These are phyloP conservation scores for Mungos mungo DNA, from an alignment of 2,113 vertebrate genomes.

Conservation along the genomic window DNA sequence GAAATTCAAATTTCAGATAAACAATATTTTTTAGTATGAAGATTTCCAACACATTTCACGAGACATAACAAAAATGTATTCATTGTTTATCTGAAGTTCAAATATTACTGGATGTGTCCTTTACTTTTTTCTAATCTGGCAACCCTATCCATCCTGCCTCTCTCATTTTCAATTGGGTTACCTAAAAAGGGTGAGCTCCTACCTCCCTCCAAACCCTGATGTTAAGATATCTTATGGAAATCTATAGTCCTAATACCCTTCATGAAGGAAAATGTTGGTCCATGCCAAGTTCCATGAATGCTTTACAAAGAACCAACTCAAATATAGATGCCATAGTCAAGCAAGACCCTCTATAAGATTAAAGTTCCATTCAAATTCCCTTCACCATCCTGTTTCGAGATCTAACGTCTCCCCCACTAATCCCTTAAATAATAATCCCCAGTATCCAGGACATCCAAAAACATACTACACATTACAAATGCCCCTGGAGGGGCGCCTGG, in stretches of 20 bases:
- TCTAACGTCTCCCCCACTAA: background rate
- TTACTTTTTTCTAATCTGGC: background rate
- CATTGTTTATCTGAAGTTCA: background rate
- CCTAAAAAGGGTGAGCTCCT: background rate
- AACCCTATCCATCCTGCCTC: background rate
- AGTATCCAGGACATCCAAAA: background rate
- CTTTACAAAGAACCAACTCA: background rate
- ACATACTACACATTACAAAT: background rate
- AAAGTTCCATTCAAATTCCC: background rate
- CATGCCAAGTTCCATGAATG: background rate
- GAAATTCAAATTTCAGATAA: constrained; percentile 33
- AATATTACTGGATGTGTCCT: background rate
- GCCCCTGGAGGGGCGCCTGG: background rate
- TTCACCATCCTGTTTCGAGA: background rate
- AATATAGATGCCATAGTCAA: background rate
- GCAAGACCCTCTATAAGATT: background rate
- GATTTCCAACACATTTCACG: constrained; percentile 7
- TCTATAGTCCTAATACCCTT: background rate
- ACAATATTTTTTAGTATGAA: background rate
- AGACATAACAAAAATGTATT: background rate
- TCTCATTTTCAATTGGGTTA: background rate
- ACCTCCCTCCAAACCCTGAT: background rate
- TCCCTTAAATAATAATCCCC: background rate
- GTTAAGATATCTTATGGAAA: background rate
- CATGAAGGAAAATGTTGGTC: background rate